Percentiles rank a stretch among this genome's conserved stretches.
phyloP scores from a whole-genome alignment of 2,797 vertebrate genomes.

The Triplophysa yarkandensis region DNA sequence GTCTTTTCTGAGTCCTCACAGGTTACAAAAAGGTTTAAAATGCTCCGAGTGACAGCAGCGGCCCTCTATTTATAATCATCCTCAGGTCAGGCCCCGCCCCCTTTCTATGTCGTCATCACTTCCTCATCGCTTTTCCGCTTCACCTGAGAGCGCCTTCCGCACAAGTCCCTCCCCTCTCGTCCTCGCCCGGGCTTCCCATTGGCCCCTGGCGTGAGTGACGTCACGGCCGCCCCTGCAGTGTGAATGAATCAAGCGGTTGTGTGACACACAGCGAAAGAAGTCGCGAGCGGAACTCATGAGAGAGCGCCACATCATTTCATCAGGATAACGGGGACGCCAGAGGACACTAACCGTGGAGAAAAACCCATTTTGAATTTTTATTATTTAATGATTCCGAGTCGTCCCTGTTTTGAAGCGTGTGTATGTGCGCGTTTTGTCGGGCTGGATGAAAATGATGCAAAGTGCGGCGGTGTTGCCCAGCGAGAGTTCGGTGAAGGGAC shows the following conservation, averaged over 20 bases:
- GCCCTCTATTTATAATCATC: slow-evolving; percentile 68
- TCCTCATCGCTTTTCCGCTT: slow-evolving; percentile 40
- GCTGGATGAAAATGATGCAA: slow-evolving; percentile 92
- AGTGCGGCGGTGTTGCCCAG: slow-evolving; percentile 89
- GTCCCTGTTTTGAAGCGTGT: slow-evolving; percentile 69
- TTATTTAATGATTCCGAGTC: slow-evolving; percentile 49
- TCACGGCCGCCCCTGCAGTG: slow-evolving; percentile 90
- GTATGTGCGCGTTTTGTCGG: slow-evolving; percentile 69
- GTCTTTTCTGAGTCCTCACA: background rate
- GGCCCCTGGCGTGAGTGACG: slow-evolving; percentile 80
- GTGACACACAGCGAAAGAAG: slow-evolving; percentile 80
- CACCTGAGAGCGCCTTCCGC: slow-evolving; percentile 42
- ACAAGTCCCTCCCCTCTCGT: slow-evolving; percentile 46
- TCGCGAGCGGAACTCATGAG: slow-evolving; percentile 56
- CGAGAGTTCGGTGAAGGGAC: slow-evolving; percentile 93
- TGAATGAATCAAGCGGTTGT: slow-evolving; percentile 88
- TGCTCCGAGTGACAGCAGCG: background rate
- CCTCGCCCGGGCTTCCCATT: slow-evolving; percentile 65
- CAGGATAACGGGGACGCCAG: slow-evolving; percentile 64
- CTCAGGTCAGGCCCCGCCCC: slow-evolving; percentile 68
- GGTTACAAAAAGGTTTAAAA: background rate
- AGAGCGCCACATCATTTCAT: slow-evolving; percentile 60
- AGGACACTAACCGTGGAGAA: slow-evolving; percentile 65
- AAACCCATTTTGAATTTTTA: slow-evolving; percentile 40
- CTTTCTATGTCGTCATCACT: slow-evolving; percentile 53